phyloP scores from a whole-genome alignment of 2,113 vertebrate genomes.

The Ageneiosus marmoratus region DNA sequence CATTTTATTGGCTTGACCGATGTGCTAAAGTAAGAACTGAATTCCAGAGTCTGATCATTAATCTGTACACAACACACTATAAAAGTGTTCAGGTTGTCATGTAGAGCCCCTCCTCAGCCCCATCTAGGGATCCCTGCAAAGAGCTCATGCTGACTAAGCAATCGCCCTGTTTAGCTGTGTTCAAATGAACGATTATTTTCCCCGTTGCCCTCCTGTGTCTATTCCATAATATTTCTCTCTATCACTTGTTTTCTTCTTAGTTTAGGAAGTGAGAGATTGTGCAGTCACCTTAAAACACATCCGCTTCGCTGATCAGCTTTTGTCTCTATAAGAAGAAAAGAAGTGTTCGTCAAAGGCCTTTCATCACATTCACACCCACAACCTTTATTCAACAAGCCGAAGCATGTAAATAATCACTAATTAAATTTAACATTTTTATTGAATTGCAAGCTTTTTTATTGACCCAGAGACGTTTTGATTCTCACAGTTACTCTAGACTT shows the following conservation, averaged over 20 bases:
- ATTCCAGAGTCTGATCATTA: background rate
- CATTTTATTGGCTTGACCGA: background rate
- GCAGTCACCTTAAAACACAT: conserved; percentile 50
- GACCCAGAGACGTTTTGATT: background rate
- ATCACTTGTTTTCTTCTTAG: conserved; percentile 22
- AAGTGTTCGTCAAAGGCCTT: conserved; percentile 12
- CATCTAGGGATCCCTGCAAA: conserved; percentile 27
- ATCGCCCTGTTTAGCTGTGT: conserved; percentile 42
- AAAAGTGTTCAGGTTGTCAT: conserved; percentile 9
- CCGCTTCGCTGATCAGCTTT: conserved; percentile 43
- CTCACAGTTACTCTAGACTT: background rate
- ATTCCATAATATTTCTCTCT: conserved; percentile 32
- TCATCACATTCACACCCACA: conserved; percentile 23
- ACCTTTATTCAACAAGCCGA: background rate
- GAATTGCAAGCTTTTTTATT: background rate
- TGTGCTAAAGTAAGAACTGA: background rate
- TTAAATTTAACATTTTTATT: background rate
- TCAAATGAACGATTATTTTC: conserved; percentile 44
- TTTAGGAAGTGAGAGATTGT: conserved; percentile 39
- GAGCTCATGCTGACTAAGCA: conserved; percentile 52
- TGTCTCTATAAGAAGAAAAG: conserved; percentile 32
- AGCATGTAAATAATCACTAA: conserved; percentile 4
- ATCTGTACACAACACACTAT: background rate
- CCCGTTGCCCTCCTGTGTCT: conserved; percentile 32
- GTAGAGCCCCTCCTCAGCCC: background rate